Conservation (phyloP, 2,888 invertebrate species). For the Mythimna impura region DNA sequence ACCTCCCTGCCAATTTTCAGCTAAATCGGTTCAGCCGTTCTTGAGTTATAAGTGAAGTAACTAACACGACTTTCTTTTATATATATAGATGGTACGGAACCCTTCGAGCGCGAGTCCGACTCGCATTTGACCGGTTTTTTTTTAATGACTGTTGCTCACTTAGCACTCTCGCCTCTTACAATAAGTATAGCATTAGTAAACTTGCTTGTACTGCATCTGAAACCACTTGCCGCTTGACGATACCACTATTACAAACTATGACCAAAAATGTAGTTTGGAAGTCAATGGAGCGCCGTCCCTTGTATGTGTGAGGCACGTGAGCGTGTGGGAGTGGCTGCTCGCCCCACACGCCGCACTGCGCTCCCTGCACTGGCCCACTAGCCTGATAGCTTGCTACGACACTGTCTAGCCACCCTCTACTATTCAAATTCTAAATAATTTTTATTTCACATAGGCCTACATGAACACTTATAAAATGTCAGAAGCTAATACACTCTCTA, state of each 20-base stretch:
- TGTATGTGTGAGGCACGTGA: slow-evolving; percentile 75
- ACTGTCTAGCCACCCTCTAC: neutral
- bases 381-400: neutral
- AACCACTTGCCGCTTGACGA: neutral
- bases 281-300: slow-evolving; percentile 39
- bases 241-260: neutral
- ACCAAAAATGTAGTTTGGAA: neutral
- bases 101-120: too few relatives aligned
- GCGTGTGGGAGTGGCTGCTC: slow-evolving; percentile 82
- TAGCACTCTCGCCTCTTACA: neutral
- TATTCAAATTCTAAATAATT: too few relatives aligned
- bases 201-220: neutral
- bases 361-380: slow-evolving; percentile 8
- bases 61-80: too few relatives aligned
- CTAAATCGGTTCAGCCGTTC: too few relatives aligned
- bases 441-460: too few relatives aligned
- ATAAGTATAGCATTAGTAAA: neutral
- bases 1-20: too few relatives aligned
- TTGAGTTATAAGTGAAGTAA: too few relatives aligned
- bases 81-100: too few relatives aligned
- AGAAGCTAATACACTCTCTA: too few relatives aligned
- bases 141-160: neutral
- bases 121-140: neutral
- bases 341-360: slow-evolving; percentile 45
- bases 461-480: too few relatives aligned